phyloP scores from a whole-genome alignment of 2,888 invertebrate species.

The Thumatha senex region DNA sequence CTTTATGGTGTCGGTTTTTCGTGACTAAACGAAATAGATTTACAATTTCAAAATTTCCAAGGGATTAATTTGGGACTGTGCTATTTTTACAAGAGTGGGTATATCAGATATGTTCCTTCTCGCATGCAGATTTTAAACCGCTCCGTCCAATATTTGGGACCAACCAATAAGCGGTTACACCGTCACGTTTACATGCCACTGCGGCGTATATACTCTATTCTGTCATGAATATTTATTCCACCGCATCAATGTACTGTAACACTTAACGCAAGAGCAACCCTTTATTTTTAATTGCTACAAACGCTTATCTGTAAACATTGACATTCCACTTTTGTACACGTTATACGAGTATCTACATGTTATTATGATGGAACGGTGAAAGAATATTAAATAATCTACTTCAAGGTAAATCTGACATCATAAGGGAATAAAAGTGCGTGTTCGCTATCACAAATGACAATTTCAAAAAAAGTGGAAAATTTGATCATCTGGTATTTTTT shows the following conservation, averaged over 20 bases:
- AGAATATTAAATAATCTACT: slow-evolving; percentile 23
- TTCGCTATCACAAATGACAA: neutral
- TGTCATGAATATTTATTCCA: slow-evolving; percentile 71
- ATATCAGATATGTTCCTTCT: too few relatives aligned
- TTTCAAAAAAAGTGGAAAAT: neutral
- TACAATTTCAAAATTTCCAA: too few relatives aligned
- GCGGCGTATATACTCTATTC: slow-evolving; percentile 54
- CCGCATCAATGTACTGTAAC: slow-evolving; percentile 63
- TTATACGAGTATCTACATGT: slow-evolving; percentile 14
- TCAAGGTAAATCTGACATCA: slow-evolving; percentile 1
- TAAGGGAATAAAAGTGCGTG: slow-evolving; percentile 1
- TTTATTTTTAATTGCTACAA: slow-evolving; percentile 37
- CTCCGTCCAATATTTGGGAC: slow-evolving; percentile 30
- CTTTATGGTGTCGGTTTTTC: too few relatives aligned
- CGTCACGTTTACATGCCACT: slow-evolving; percentile 64
- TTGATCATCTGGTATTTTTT: neutral
- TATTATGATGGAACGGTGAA: slow-evolving; percentile 14
- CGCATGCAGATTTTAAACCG: neutral
- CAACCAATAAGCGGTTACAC: slow-evolving; percentile 53
- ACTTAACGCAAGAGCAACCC: slow-evolving; percentile 39
- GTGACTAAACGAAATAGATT: too few relatives aligned
- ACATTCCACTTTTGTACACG: slow-evolving; percentile 23
- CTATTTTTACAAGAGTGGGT: too few relatives aligned
- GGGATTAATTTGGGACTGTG: too few relatives aligned
- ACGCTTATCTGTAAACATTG: slow-evolving; percentile 34